phyloP scores from a whole-genome alignment of 2,888 invertebrate genomes.

The Caenorhabditis imperialis region DNA sequence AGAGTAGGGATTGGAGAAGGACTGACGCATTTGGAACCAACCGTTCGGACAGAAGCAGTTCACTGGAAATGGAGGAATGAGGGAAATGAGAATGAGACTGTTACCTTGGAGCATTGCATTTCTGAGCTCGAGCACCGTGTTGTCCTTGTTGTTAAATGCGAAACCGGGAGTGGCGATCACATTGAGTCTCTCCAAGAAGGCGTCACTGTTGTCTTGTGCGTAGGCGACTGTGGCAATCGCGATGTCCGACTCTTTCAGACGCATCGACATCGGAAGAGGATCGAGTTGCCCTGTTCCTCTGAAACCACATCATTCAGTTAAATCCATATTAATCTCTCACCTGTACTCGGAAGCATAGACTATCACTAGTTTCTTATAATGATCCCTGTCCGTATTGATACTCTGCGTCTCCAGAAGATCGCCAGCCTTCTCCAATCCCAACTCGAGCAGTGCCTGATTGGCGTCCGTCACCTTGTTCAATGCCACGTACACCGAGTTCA shows the following conservation, averaged over 20 bases:
- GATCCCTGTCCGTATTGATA: background rate
- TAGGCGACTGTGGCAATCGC: constrained; percentile 13
- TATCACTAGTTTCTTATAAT: constrained; percentile 29
- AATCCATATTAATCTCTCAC: background rate
- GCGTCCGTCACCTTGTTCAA: constrained; percentile 2
- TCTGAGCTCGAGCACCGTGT: background rate
- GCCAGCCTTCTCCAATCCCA: constrained; percentile 25
- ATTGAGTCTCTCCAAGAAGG: constrained; percentile 1
- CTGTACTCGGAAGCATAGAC: constrained; percentile 35
- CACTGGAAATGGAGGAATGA: constrained; percentile 14
- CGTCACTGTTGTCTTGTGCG: constrained; percentile 3
- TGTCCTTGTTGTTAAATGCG: background rate
- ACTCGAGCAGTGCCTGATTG: background rate
- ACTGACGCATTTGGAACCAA: constrained; percentile 22
- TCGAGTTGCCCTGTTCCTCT: constrained; percentile 16
- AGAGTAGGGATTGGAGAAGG: background rate
- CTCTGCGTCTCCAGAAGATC: constrained; percentile 7
- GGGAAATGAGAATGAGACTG: too few relatives aligned
- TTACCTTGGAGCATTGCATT: constrained; percentile 4
- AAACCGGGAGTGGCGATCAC: constrained; percentile 12
- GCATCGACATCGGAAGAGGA: constrained; percentile 12
- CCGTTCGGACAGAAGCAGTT: constrained; percentile 46
- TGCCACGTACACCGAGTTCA: background rate
- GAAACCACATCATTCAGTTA: background rate
- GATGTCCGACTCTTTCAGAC: constrained; percentile 10